Evolutionary conservation across 2,113 vertebrate species (phyloP).

Genomic region (Elaphurus davidianus): DNA sequence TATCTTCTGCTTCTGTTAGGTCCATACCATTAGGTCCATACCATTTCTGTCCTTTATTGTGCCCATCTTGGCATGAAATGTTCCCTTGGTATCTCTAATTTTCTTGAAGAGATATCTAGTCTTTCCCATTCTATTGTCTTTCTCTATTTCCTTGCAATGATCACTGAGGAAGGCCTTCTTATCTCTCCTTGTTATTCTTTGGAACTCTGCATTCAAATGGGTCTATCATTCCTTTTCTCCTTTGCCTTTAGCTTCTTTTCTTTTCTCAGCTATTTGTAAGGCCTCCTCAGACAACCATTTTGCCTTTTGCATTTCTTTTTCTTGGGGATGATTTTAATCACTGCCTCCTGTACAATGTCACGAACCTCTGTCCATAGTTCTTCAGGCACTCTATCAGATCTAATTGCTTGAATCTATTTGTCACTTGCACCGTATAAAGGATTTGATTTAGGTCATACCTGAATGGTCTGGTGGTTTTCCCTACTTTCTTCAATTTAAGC

Average conservation of each 20-base stretch:
- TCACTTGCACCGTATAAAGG: not conserved
- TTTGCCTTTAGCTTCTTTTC: not conserved
- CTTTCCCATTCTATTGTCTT: not conserved
- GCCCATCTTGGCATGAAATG: not conserved
- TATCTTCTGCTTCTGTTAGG: not conserved
- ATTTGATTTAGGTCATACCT: not conserved
- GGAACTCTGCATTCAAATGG: not conserved
- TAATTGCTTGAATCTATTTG: not conserved
- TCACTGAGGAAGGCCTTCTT: not conserved
- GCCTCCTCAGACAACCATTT: not conserved
- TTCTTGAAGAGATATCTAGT: not conserved
- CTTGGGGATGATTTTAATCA: not conserved
- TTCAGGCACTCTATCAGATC: not conserved
- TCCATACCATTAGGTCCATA: not conserved
- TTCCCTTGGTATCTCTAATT: not conserved
- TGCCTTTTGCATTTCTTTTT: not conserved
- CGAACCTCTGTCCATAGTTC: not conserved
- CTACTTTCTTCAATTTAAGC: not conserved
- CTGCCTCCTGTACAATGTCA: not conserved
- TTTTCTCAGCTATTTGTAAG: not conserved
- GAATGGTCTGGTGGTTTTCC: not conserved
- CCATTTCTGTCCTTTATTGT: not conserved
- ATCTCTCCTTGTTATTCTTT: not conserved
- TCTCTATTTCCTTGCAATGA: not conserved
- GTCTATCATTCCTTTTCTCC: not conserved